Evolutionary conservation across 1,140 invertebrate species (phyloP).

Genomic region (silkworm (Bombyx mori)): DNA sequence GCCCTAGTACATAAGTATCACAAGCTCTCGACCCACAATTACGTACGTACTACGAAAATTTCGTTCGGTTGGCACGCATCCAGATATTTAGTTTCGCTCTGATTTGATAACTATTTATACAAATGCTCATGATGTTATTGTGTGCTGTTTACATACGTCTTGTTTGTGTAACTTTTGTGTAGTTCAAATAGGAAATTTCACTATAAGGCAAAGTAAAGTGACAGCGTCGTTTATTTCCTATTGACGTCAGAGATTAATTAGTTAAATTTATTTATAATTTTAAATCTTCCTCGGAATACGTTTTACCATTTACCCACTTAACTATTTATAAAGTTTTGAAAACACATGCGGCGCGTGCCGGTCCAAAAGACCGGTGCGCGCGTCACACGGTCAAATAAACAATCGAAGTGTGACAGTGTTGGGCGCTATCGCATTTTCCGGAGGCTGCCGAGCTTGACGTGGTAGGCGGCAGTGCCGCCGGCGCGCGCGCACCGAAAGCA

Average conservation of each 20-base stretch:
- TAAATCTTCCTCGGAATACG: background rate
- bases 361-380: conserved; percentile 29
- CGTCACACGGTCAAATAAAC: conserved; percentile 50
- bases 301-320: background rate
- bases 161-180: conserved; percentile 17
- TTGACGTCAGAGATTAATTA: conserved; percentile 4
- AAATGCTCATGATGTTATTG: conserved; percentile 30
- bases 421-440: conserved; percentile 57
- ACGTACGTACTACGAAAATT: conserved; percentile 31
- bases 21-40: conserved; percentile 11
- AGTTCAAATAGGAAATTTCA: conserved; percentile 4
- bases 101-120: conserved; percentile 47
- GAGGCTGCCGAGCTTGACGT: conserved; percentile 43
- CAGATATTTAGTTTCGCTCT: conserved; percentile 36
- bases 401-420: conserved; percentile 51
- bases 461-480: conserved; percentile 51
- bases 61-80: conserved; percentile 28
- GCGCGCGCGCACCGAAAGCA: conserved; percentile 66
- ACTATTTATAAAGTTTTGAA: conserved; percentile 6
- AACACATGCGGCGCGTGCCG: conserved; percentile 4
- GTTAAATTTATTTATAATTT: conserved; percentile 4
- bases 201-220: background rate
- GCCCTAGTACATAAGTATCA: background rate
- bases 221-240: background rate
- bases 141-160: conserved; percentile 19